These are phyloP conservation scores for Drosophila leontia DNA, from an alignment of 1,140 invertebrate genomes.

Conservation along the genomic window DNA sequence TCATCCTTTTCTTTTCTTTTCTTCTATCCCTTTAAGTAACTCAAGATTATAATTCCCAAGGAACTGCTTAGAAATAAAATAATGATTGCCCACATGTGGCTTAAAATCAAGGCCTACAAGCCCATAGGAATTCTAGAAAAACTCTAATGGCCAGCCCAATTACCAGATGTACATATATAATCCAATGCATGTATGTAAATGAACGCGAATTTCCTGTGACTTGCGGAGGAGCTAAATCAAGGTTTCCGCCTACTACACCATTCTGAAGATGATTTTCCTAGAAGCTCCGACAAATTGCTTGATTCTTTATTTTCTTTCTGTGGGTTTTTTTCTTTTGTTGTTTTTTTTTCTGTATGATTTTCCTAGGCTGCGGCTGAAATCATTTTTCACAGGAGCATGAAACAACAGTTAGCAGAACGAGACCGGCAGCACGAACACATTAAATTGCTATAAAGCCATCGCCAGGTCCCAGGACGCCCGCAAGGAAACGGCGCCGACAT, in stretches of 20 bases:
- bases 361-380: constrained; percentile 31
- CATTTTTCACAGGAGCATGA: constrained; percentile 66
- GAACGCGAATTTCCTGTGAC: constrained; percentile 10
- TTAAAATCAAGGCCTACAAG: constrained; percentile 10
- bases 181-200: constrained; percentile 39
- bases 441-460: constrained; percentile 80
- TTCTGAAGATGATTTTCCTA: constrained; percentile 54
- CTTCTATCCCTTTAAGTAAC: neutral
- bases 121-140: neutral
- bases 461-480: constrained; percentile 30
- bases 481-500: constrained; percentile 46
- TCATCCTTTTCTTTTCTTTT: too few relatives aligned
- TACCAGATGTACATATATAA: constrained; percentile 26
- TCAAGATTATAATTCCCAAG: too few relatives aligned
- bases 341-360: constrained; percentile 16
- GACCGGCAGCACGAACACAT: constrained; percentile 51
- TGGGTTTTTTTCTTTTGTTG: constrained; percentile 19
- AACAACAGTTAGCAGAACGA: constrained; percentile 32
- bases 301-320: constrained; percentile 14
- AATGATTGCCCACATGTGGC: constrained; percentile 24
- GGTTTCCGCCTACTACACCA: constrained; percentile 22
- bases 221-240: constrained; percentile 28
- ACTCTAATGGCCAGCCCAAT: constrained; percentile 31
- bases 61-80: neutral
- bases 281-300: constrained; percentile 66